phyloP scores from a whole-genome alignment of 2,113 vertebrate species.

The Pollimyrus isidori region DNA sequence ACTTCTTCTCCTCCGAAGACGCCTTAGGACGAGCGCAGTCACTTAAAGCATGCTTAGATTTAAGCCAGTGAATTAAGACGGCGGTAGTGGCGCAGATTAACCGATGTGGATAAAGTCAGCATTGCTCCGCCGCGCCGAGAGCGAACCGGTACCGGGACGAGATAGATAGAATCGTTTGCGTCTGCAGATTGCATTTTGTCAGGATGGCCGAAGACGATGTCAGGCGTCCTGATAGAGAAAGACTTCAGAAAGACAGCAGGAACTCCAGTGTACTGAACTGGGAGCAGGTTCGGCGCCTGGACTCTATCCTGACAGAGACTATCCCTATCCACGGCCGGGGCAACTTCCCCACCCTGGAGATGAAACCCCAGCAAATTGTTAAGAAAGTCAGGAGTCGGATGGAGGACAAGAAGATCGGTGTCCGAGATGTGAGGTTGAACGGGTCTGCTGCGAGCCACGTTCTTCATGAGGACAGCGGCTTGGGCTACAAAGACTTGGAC shows the following conservation, averaged over 20 bases:
- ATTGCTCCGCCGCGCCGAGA: constrained; percentile 28
- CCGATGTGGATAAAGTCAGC: constrained; percentile 24
- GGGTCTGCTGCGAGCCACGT: constrained; percentile 94
- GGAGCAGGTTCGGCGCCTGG: constrained; percentile 96
- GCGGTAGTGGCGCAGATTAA: neutral
- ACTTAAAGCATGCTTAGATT: neutral
- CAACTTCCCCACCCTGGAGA: constrained; percentile 94
- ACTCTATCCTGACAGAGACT: constrained; percentile 86
- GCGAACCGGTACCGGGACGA: neutral
- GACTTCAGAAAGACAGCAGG: constrained; percentile 52
- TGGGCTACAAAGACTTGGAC: constrained; percentile 97
- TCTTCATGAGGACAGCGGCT: constrained; percentile 86
- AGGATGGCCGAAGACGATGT: constrained; percentile 81
- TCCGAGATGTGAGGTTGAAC: constrained; percentile 89
- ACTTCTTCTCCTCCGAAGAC: constrained; percentile 49
- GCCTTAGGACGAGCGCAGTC: constrained; percentile 14
- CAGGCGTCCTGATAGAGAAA: constrained; percentile 36
- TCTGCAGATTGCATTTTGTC: constrained; percentile 21
- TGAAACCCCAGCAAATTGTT: constrained; percentile 91
- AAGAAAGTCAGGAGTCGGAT: constrained; percentile 86
- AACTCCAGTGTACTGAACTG: constrained; percentile 86
- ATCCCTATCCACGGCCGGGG: constrained; percentile 97
- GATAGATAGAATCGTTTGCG: constrained; percentile 15
- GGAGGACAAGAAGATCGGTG: constrained; percentile 77
- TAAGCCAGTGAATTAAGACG: neutral